These are phyloP conservation scores for Trachemys scripta DNA, from an alignment of 2,113 vertebrate species.

Conservation along the genomic window DNA sequence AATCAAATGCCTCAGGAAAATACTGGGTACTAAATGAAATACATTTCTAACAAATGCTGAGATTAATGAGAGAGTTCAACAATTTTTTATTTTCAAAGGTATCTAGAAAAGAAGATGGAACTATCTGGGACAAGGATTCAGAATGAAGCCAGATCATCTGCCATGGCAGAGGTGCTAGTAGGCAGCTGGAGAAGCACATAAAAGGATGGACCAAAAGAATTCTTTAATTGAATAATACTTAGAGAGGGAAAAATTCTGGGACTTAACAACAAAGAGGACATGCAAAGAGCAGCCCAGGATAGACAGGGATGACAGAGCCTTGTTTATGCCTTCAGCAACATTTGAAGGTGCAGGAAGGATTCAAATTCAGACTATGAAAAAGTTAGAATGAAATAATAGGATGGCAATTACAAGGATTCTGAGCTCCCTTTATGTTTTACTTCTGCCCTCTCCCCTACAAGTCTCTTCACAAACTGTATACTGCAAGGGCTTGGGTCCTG, in stretches of 20 bases:
- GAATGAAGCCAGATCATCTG: neutral
- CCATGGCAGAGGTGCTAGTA: neutral
- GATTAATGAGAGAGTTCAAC: neutral
- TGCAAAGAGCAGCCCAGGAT: neutral
- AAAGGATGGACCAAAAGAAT: neutral
- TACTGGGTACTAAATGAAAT: neutral
- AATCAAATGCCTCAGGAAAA: slow-evolving; percentile 6
- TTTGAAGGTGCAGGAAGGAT: neutral
- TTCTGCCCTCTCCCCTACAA: neutral
- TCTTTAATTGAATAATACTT: neutral
- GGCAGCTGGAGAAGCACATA: neutral
- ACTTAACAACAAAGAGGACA: neutral
- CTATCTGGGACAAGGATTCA: neutral
- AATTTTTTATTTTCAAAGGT: neutral
- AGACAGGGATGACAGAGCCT: neutral
- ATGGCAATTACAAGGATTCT: neutral
- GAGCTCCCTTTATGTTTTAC: neutral
- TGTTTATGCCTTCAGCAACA: neutral
- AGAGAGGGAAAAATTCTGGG: neutral
- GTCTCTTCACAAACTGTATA: neutral
- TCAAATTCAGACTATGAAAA: neutral
- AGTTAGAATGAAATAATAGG: neutral
- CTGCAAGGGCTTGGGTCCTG: neutral
- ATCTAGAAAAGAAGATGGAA: neutral
- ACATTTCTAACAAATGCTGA: neutral